These are phyloP conservation scores for Pelodytes ibericus DNA, from an alignment of 2,797 vertebrate species.

Conservation along the genomic window DNA sequence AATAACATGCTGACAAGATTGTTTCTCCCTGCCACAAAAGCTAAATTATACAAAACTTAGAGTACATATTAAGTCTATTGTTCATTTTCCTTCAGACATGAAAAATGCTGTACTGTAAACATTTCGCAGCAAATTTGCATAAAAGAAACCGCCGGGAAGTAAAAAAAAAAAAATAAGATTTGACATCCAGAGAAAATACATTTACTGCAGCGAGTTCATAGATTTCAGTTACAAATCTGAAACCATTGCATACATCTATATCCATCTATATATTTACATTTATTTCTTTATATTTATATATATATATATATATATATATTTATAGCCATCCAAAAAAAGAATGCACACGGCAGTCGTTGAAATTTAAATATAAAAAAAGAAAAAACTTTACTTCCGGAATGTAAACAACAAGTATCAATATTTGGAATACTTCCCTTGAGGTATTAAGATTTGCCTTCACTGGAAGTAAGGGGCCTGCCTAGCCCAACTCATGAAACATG, in stretches of 20 bases:
- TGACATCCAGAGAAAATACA: slow-evolving; percentile 52
- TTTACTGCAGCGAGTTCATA: slow-evolving; percentile 47
- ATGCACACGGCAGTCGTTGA: no score
- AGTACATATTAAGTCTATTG: slow-evolving; percentile 53
- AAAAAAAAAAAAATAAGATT: slow-evolving; percentile 51
- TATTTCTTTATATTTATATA: no score
- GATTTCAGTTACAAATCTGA: slow-evolving; percentile 47
- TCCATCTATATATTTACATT: slow-evolving; percentile 19
- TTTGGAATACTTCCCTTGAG: no score
- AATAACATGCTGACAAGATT: slow-evolving; percentile 54
- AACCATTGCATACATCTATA: slow-evolving; percentile 42
- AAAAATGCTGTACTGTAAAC: slow-evolving; percentile 53
- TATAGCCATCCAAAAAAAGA: no score
- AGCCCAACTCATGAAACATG: no score
- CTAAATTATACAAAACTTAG: slow-evolving; percentile 55
- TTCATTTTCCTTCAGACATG: slow-evolving; percentile 52
- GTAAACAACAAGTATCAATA: no score
- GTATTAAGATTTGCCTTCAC: no score
- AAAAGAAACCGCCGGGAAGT: slow-evolving; percentile 50
- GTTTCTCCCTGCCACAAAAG: slow-evolving; percentile 48
- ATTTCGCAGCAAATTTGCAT: slow-evolving; percentile 51
- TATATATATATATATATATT: no score
- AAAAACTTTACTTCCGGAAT: no score
- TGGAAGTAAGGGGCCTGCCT: no score
- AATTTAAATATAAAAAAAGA: no score